These are phyloP conservation scores for Antheraea yamamai DNA, from an alignment of 2,888 invertebrate species.

Conservation along the genomic window DNA sequence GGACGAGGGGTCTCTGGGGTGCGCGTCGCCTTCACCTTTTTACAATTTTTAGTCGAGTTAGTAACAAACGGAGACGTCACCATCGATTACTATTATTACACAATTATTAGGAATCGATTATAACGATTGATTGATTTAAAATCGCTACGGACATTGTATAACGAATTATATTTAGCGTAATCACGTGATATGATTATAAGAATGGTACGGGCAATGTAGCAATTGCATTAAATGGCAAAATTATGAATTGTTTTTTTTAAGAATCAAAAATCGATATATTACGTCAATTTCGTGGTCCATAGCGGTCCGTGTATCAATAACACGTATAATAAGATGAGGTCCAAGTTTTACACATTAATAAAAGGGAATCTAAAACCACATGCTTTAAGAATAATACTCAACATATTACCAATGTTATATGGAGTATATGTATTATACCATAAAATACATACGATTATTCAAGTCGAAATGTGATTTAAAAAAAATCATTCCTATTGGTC, in stretches of 20 bases:
- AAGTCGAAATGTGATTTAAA: neutral
- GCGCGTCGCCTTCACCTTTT: conserved; percentile 72
- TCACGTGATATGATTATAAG: too few species aligned
- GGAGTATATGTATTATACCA: neutral
- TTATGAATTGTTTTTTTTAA: too few species aligned
- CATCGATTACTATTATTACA: neutral
- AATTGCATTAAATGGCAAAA: too few species aligned
- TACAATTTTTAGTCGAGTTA: conserved; percentile 18
- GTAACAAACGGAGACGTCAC: conserved; percentile 5
- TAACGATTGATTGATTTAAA: neutral
- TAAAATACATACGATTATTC: neutral
- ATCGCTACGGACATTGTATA: neutral
- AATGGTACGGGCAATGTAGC: too few species aligned
- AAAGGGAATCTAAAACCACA: neutral
- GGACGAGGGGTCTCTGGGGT: conserved; percentile 80
- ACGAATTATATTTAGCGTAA: neutral
- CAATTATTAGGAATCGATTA: neutral
- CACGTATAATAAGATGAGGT: neutral
- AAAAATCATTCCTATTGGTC: neutral
- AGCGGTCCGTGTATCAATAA: neutral
- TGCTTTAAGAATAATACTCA: neutral
- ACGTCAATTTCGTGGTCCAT: neutral
- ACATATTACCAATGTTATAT: neutral
- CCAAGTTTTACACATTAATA: neutral
- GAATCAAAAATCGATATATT: too few species aligned